A percentile compares a stretch with the other conserved stretches of the same genome.
phyloP scores from a whole-genome alignment of 2,113 vertebrate species.

The Naja naja region DNA sequence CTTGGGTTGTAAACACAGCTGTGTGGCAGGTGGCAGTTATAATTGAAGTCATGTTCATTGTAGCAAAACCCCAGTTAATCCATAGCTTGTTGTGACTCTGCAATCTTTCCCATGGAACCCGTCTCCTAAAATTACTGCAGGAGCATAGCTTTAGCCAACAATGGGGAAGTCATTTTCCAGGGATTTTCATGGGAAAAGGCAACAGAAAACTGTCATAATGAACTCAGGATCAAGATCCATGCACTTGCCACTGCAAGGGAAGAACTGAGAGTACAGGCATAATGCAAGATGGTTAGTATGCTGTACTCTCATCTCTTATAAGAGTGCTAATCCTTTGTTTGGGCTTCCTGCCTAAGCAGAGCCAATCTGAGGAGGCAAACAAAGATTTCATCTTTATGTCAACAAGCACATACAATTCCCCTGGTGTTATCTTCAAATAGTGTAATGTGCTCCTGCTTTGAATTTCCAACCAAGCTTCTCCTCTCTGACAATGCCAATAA shows the following conservation, averaged over 20 bases:
- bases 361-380: neutral
- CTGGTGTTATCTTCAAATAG: neutral
- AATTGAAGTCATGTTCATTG: neutral
- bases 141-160: neutral
- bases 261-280: neutral
- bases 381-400: neutral
- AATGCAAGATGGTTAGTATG: neutral
- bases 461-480: neutral
- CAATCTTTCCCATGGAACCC: neutral
- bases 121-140: neutral
- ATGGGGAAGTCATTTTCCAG: neutral
- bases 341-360: neutral
- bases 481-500: neutral
- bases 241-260: neutral
- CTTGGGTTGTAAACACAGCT: neutral
- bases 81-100: neutral
- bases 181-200: neutral
- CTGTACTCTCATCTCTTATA: neutral
- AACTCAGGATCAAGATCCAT: neutral
- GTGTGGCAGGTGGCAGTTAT: accelerated
- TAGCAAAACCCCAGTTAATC: neutral
- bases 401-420: neutral
- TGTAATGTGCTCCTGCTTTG: neutral
- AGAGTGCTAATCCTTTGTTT: neutral
- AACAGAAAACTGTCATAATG: neutral